Percentiles rank a stretch among this genome's conserved stretches.
Conservation (phyloP, 2,113 vertebrate species). For the Hippocampus zosterae region DNA sequence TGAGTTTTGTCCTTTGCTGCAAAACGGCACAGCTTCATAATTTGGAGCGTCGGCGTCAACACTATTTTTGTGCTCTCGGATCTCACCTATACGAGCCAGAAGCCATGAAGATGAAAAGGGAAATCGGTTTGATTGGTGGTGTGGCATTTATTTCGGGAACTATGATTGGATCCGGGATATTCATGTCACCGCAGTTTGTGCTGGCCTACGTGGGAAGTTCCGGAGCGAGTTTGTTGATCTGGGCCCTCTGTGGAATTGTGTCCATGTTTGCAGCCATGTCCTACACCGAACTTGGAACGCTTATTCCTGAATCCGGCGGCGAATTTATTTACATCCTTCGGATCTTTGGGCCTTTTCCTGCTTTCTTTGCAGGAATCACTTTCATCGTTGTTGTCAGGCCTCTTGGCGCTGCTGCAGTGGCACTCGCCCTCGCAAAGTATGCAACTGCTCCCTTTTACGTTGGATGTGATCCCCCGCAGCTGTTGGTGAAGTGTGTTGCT, state of each 20-base stretch:
- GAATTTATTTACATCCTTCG: conserved; percentile 81
- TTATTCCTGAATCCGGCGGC: conserved; percentile 79
- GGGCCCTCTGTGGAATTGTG: conserved; percentile 74
- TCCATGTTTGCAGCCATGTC: conserved; percentile 73
- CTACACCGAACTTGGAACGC: conserved; percentile 77
- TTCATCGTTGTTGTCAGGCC: conserved; percentile 74
- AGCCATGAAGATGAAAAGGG: conserved; percentile 45
- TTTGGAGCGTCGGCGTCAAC: background rate
- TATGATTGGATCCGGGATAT: conserved; percentile 80
- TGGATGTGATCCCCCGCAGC: conserved; percentile 61
- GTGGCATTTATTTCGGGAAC: conserved; percentile 77
- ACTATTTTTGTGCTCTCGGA: background rate
- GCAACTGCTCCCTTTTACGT: conserved; percentile 70
- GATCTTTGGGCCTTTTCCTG: conserved; percentile 76
- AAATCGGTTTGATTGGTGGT: conserved; percentile 66
- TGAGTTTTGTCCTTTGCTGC: background rate
- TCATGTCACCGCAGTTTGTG: conserved; percentile 77
- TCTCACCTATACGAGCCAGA: background rate
- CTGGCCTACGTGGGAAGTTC: conserved; percentile 74
- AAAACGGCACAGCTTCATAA: background rate
- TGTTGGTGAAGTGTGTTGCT: conserved; percentile 62
- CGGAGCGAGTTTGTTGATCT: conserved; percentile 77
- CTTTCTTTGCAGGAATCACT: conserved; percentile 74
- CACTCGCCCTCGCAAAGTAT: conserved; percentile 78
- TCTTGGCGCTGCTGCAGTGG: conserved; percentile 64